Evolutionary conservation across 2,888 invertebrate species (phyloP).

Genomic region (Tinea semifulvella): DNA sequence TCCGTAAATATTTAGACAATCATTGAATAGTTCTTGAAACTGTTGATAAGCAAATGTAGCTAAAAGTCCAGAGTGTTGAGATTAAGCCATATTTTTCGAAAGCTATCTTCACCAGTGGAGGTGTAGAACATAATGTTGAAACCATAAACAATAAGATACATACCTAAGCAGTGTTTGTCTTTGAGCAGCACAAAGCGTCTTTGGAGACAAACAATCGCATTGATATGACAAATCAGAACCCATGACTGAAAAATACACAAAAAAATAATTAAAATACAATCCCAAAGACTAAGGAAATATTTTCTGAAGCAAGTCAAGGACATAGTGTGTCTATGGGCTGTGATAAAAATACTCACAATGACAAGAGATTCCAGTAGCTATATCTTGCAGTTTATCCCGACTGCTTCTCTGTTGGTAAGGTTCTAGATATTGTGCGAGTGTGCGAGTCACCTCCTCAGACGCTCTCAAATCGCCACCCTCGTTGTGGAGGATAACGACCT

Average conservation of each 20-base stretch:
- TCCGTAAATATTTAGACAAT: too few relatives aligned
- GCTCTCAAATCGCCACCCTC: not conserved
- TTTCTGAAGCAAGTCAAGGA: not conserved
- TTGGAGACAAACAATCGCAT: conserved; percentile 49
- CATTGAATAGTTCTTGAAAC: too few relatives aligned
- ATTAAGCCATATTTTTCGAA: too few relatives aligned
- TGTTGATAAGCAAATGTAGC: too few relatives aligned
- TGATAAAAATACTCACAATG: not conserved
- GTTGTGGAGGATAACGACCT: conserved; percentile 41
- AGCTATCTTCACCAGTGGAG: too few relatives aligned
- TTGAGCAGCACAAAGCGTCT: conserved; percentile 46
- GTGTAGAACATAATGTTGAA: too few relatives aligned
- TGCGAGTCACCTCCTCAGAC: not conserved
- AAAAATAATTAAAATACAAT: too few relatives aligned
- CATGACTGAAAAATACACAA: conserved; percentile 32
- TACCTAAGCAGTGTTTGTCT: conserved; percentile 46
- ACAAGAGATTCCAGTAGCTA: conserved; percentile 29
- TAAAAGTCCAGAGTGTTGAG: too few relatives aligned
- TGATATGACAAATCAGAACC: conserved; percentile 44
- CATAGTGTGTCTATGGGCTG: not conserved
- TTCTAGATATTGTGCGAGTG: conserved; percentile 29
- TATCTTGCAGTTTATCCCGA: conserved; percentile 32
- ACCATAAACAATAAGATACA: conserved; percentile 9
- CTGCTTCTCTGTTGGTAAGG: conserved; percentile 36
- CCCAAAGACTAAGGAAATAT: too few relatives aligned